These are phyloP conservation scores for Hypocryptadius cinnamomeus DNA, from an alignment of 2,113 vertebrate species.

Conservation along the genomic window DNA sequence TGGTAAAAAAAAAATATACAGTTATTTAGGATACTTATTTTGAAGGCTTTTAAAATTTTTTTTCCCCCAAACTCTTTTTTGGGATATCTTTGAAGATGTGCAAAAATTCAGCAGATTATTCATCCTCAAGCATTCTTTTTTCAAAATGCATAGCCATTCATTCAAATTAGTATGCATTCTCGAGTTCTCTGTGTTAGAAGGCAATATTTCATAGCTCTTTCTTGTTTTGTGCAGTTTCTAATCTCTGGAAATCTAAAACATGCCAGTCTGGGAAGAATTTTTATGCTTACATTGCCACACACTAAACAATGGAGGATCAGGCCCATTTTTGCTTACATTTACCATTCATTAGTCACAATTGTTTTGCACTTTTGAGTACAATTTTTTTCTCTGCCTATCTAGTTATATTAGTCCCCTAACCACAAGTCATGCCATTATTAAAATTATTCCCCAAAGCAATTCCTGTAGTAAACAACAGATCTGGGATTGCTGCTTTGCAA, in stretches of 20 bases:
- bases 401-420: background rate
- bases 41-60: background rate
- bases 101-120: background rate
- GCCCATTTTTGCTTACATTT: background rate
- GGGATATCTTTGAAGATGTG: background rate
- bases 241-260: background rate
- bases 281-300: background rate
- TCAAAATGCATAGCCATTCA: background rate
- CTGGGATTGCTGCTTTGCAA: background rate
- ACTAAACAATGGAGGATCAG: background rate
- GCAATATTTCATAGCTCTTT: background rate
- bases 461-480: background rate
- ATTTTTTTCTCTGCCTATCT: background rate
- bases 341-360: background rate
- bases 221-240: background rate
- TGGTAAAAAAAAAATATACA: background rate
- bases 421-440: background rate
- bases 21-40: background rate
- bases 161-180: background rate
- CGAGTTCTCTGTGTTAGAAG: background rate
- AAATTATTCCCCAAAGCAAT: background rate
- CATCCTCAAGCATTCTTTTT: background rate
- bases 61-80: background rate
- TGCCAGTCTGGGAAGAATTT: background rate
- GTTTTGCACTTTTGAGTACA: background rate